A percentile compares a stretch with the other conserved stretches of the same genome.
phyloP scores from a whole-genome alignment of 2,797 vertebrate genomes.

The Dipus sagitta region DNA sequence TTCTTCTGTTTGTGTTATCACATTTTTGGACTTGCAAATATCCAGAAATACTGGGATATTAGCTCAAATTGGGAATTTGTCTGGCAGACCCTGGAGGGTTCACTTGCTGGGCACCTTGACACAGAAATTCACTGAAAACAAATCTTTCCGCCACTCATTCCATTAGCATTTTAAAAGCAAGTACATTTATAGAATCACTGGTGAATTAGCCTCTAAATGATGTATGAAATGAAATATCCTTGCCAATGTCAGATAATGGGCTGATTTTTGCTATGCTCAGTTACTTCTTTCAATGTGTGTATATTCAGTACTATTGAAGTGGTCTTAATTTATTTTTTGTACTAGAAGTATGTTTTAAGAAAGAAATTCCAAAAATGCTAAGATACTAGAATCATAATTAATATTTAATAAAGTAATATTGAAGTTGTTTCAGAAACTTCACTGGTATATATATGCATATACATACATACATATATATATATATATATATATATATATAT shows the following conservation, averaged over 20 bases:
- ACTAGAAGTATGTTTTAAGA: neutral
- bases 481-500: too few relatives aligned
- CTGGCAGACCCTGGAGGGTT: neutral
- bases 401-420: constrained; percentile 25
- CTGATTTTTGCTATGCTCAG: constrained; percentile 48
- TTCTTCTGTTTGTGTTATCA: neutral
- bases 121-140: constrained; percentile 61
- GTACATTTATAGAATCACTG: constrained; percentile 69
- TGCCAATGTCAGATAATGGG: constrained; percentile 67
- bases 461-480: too few relatives aligned
- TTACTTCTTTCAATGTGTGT: constrained; percentile 56
- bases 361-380: constrained; percentile 8
- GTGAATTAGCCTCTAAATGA: constrained; percentile 79
- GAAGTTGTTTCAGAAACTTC: neutral
- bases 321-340: neutral
- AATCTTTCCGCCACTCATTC: constrained; percentile 9
- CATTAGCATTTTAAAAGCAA: constrained; percentile 75
- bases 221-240: constrained; percentile 79
- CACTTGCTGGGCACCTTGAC: constrained; percentile 22
- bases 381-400: neutral
- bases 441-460: neutral
- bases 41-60: constrained; percentile 14
- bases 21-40: constrained; percentile 9
- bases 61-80: constrained; percentile 15
- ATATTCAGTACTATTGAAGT: constrained; percentile 52